These are phyloP conservation scores for Ciconia stormi DNA, from an alignment of 2,113 vertebrate species.

Conservation along the genomic window DNA sequence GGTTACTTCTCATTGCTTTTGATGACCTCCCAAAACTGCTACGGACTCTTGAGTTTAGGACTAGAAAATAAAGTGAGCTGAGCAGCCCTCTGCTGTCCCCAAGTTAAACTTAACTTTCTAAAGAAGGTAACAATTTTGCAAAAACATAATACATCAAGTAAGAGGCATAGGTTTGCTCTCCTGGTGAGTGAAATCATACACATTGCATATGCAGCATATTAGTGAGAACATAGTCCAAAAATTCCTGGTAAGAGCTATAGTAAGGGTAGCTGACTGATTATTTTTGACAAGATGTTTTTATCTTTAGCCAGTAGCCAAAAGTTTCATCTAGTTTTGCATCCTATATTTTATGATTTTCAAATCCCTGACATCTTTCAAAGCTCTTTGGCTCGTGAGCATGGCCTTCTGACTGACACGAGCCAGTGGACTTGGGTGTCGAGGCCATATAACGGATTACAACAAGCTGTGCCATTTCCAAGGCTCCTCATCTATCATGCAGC, in stretches of 20 bases:
- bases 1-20: neutral
- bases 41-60: neutral
- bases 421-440: neutral
- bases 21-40: neutral
- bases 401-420: neutral
- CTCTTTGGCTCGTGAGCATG: neutral
- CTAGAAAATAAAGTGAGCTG: neutral
- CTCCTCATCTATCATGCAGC: conserved; percentile 30
- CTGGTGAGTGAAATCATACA: accelerated
- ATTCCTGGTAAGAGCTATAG: neutral
- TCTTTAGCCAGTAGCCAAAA: conserved; percentile 11
- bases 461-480: neutral
- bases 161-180: neutral
- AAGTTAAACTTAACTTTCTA: neutral
- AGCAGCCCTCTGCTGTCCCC: neutral
- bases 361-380: neutral
- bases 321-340: neutral
- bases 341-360: neutral
- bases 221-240: neutral
- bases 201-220: neutral
- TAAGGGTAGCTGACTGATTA: neutral
- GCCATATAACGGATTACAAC: neutral
- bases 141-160: neutral
- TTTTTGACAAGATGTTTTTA: conserved; percentile 17
- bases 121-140: neutral